Conservation (phyloP, 1,140 invertebrate genomes). For the Calosoma granatense region DNA sequence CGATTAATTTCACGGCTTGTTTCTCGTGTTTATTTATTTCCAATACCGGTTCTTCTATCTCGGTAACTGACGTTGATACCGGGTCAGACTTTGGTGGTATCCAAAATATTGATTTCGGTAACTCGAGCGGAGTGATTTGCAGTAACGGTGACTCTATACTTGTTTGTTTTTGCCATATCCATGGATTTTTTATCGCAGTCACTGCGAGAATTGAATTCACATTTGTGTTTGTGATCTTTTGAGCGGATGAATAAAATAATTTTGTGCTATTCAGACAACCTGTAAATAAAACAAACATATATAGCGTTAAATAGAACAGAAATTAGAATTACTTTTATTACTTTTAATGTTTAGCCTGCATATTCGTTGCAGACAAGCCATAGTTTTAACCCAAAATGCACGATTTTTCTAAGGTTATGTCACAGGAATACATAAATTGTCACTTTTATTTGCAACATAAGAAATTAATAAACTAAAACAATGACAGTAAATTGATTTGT, state of each 20-base stretch:
- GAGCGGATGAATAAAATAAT: neutral
- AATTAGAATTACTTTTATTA: neutral
- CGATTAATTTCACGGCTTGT: slow-evolving; percentile 60
- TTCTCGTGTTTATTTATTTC: slow-evolving; percentile 39
- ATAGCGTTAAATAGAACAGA: too few relatives aligned
- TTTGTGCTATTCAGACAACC: neutral
- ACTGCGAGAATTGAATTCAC: neutral
- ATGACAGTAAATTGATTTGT: neutral
- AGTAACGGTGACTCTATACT: neutral
- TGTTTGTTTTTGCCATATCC: slow-evolving; percentile 7
- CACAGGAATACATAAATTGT: neutral
- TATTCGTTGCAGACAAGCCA: slow-evolving; percentile 1
- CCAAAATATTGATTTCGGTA: slow-evolving; percentile 1
- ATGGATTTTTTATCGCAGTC: slow-evolving; percentile 1
- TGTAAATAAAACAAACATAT: neutral
- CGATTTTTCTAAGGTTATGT: neutral
- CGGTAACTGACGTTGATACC: neutral
- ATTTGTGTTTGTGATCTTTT: neutral
- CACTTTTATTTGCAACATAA: neutral
- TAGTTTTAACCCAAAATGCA: neutral
- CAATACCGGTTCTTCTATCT: neutral
- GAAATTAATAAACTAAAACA: neutral
- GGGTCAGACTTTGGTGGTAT: neutral
- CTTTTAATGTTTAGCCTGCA: neutral
- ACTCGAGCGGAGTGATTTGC: neutral